A percentile compares a stretch with the other conserved stretches of the same genome.
These are phyloP conservation scores for Odontamblyopus rebecca DNA, from an alignment of 2,797 vertebrate species.

Conservation along the genomic window DNA sequence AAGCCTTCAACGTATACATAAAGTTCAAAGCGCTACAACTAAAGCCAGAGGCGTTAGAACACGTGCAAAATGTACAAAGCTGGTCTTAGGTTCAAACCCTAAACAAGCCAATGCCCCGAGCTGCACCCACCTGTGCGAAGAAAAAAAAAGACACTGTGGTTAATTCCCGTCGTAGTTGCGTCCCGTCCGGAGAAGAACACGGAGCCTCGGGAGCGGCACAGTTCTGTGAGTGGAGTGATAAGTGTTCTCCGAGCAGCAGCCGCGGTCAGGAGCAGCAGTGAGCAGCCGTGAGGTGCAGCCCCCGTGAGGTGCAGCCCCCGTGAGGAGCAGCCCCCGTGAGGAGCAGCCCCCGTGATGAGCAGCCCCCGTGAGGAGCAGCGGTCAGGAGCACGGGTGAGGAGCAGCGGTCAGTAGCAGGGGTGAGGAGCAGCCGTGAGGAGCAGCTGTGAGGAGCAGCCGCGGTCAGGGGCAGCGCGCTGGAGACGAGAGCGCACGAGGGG, in stretches of 20 bases:
- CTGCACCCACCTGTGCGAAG: neutral
- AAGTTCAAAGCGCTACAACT: neutral
- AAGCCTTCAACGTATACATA: too few species aligned
- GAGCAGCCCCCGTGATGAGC: neutral
- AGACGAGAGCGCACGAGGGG: neutral
- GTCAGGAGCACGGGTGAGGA: too few species aligned
- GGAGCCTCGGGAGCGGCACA: neutral
- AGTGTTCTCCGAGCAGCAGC: neutral
- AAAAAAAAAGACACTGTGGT: neutral
- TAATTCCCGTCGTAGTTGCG: neutral
- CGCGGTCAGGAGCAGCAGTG: too few species aligned
- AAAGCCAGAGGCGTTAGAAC: neutral
- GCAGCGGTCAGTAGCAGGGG: neutral
- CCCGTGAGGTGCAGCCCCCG: neutral
- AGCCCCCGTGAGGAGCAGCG: too few species aligned
- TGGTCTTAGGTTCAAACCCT: neutral
- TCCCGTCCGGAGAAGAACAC: neutral
- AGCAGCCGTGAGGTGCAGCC: neutral
- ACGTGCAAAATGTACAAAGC: neutral
- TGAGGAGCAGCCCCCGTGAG: neutral
- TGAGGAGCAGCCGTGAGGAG: too few species aligned
- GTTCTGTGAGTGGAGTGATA: neutral
- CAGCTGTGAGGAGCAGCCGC: too few species aligned
- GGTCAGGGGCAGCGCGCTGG: too few species aligned
- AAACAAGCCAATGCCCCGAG: neutral